Base-by-base conservation (phyloP, 2,888 invertebrate genomes). In the Anthrax anthrax region DNA sequence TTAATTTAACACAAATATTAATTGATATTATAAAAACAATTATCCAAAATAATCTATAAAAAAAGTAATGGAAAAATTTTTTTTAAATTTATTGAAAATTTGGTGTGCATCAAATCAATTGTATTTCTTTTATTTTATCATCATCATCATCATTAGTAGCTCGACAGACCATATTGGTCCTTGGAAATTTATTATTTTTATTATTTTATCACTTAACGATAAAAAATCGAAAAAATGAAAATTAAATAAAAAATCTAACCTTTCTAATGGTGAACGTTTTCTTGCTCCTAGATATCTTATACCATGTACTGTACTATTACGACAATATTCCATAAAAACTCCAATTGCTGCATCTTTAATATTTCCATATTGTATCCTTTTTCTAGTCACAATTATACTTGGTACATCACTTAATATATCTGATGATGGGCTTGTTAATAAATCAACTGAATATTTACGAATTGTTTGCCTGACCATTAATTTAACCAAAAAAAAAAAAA, bases 41-140 rank as follows among this genome's bases (percentile, higher is more conserved):
- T 17, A 77, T 62, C 81, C 81, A 81, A 59, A 79, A 80, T 34
- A 80, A 57, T 56, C 80, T 80, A 54, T 16, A 70, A n/a, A n/a
- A n/a, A 59, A 54, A 37, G 16, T 29, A 6, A 32, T 39, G 32
- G 6, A 38, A 23, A 43, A 16, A 39, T 16, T 3, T 41, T 18
- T 17, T 32, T 18, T 17, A 36, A 39, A 13, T 10, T 34, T 6
- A 32, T 39, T n/a, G n/a, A 23, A 10, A 10, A n/a, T 16, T 45
- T 1, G 13, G 16, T 16, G n/a, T n/a, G n/a, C n/a, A n/a, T n/a
- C n/a, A n/a, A n/a, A n/a, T n/a, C n/a, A n/a, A n/a, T n/a, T n/a
- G n/a, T n/a, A n/a, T n/a, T n/a, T n/a, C n/a, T n/a, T n/a, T n/a
- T n/a, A n/a, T n/a, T n/a, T n/a, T n/a, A n/a, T n/a, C n/a, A n/a